These are phyloP conservation scores for Lottia scabra DNA, from an alignment of 2,888 invertebrate genomes.

Conservation along the genomic window DNA sequence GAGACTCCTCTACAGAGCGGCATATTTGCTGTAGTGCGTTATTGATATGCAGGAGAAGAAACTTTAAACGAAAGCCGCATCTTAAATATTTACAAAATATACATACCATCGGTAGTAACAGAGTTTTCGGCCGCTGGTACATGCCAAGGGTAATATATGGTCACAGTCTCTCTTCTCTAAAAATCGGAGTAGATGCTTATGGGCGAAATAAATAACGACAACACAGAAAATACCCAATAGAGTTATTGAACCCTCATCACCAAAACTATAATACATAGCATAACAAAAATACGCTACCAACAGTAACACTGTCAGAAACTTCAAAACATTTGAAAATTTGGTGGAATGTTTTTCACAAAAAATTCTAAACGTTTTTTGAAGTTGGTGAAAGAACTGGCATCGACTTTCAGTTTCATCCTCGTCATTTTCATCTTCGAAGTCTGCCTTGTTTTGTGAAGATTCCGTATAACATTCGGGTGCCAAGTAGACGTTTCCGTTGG, in stretches of 20 bases:
- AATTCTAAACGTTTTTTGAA: not conserved
- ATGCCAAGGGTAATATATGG: not conserved
- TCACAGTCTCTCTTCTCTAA: not conserved
- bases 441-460: not conserved
- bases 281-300: constrained; percentile 7
- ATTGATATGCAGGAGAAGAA: too few relatives aligned
- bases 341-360: not conserved
- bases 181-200: not conserved
- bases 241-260: not conserved
- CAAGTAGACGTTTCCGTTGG: too few relatives aligned
- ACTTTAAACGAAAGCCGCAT: too few relatives aligned
- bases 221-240: not conserved
- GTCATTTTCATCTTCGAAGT: not conserved
- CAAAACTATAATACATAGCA: constrained; percentile 10
- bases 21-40: too few relatives aligned
- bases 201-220: not conserved
- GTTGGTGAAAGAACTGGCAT: not conserved
- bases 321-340: not conserved
- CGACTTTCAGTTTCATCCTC: not conserved
- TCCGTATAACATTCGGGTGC: not conserved
- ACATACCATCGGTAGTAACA: not conserved
- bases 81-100: not conserved
- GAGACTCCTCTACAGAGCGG: too few relatives aligned
- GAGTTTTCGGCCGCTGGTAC: not conserved
- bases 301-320: not conserved